Evolutionary conservation across 1,140 invertebrate genomes (phyloP), one percentile per base, ranked within the genome.

Genomic region (Periplaneta americana): DNA sequence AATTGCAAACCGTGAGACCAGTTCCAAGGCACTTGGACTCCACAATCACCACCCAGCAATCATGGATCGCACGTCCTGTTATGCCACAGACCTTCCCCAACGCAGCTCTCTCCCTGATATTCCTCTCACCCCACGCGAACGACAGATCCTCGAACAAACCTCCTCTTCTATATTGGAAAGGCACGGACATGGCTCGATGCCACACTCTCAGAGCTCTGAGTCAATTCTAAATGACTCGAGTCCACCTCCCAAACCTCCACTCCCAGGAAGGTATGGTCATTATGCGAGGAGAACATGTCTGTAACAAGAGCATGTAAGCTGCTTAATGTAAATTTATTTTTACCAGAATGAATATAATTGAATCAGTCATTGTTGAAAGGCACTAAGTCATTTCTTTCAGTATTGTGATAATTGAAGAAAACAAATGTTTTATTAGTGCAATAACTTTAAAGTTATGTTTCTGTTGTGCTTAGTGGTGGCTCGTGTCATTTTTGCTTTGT

Each of bases 221-320:
- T 94, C 93, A 2, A 91, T 93, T 82, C 87, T 93, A 28, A 87
- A 91, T 88, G 88, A 85, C 86, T 89, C 88, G 86, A 88, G 87
- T 87, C 92, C 95, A 80, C 96, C 96, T 78, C 96, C 96, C 5
- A 98, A 98, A 89, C 96, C 96, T 74, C 96, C 96, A 75, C 89
- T 96, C 84, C 95, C 95, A 66, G 92, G 92, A 84, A 89, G 93
- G 93, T 94, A 83, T 86, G 83, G 74, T 84, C 13, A 66, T 66
- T 9, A n/a, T 48, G 13, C 22, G 15, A 48, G 15, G 15, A 13
- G 22, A 17, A 4, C 39, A n/a, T n/a, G n/a, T n/a, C n/a, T n/a
- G n/a, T 39, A 17, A 39, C 37, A 11, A 39, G 37, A 39, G 33
- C n/a, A 10, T 2, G 1, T 78, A 35, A 15, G 74, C 34, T 34